phyloP scores from a whole-genome alignment of 53 echinoderm and acorn worm genomes.

The Henricia sp. region DNA sequence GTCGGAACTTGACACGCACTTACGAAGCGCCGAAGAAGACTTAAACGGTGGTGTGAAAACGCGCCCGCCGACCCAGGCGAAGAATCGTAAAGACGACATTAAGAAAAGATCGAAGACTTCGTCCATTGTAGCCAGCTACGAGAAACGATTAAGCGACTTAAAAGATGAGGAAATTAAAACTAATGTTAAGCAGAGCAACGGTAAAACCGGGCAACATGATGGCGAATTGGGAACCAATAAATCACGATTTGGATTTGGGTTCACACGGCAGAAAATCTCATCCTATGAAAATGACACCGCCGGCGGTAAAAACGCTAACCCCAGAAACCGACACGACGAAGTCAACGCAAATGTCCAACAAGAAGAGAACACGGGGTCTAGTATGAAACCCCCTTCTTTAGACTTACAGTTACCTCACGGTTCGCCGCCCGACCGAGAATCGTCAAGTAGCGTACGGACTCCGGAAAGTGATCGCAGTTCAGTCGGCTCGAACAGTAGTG shows the following conservation, averaged over 20 bases:
- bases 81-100: constrained; percentile 40
- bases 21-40: constrained; percentile 46
- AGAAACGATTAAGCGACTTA: constrained; percentile 65
- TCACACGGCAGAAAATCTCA: constrained; percentile 58
- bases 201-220: background rate
- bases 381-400: constrained; percentile 7
- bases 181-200: constrained; percentile 45
- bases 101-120: constrained; percentile 70
- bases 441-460: constrained; percentile 65
- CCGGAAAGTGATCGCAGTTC: constrained; percentile 70
- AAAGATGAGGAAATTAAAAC: constrained; percentile 74
- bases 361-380: background rate
- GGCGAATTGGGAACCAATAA: background rate
- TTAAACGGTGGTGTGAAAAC: constrained; percentile 18
- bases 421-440: constrained; percentile 44
- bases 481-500: constrained; percentile 66
- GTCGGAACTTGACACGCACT: constrained; percentile 50
- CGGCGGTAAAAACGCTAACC: constrained; percentile 14
- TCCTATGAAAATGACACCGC: constrained; percentile 47
- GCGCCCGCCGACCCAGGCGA: constrained; percentile 34
- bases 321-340: constrained; percentile 10
- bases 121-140: constrained; percentile 71
- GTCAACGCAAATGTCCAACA: constrained; percentile 65
- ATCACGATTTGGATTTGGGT: constrained; percentile 57
- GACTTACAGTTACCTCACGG: constrained; percentile 30